Evolutionary conservation across 2,113 vertebrate species (phyloP), one percentile per base, ranked within the genome.

Genomic region (Callipepla californica): DNA sequence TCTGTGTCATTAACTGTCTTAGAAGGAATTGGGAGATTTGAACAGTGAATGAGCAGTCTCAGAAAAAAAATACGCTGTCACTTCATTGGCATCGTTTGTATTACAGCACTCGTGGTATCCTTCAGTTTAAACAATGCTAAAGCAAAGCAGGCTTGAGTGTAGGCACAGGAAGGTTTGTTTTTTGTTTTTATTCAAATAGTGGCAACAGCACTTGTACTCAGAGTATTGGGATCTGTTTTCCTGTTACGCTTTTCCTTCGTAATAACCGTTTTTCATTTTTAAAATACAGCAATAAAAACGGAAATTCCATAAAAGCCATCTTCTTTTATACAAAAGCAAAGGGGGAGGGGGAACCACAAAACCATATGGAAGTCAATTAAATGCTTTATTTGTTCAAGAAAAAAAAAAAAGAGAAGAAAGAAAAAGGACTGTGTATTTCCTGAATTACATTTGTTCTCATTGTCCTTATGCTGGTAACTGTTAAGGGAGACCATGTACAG

Each of bases 371-470:
- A 83, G 69, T 81, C 85, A 95, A 86, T 91, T 69, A 83, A 94
- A 88, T 88, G 42, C 32, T 96, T 89, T 95, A 94, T 94, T 96
- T 95, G 69, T 87, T 92, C 82, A 79, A 87, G 77, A 79, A 48
- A 23, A 38, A 55, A 90, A 79, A 16, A 15, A 13, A n/a, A 11
- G 4, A 57, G 19, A 65, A 87, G 74, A 82, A 48, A 34, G 38
- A 47, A 89, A 81, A 17, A 18, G 6, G 45, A 55, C 30, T 42
- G 1, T 67, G n/a, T 59, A 85, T 87, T 93, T 92, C 84, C 91
- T 88, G 86, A 92, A 93, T 80, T 53, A 78, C 96, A 93, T 85
- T 90, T 91, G 53, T 90, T 95, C 92, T 86, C 66, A 70, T 88
- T 92, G 77, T 84, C 48, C 42, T 87, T 92, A 63, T 83, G 61